Base-by-base conservation (phyloP, 2,113 vertebrate genomes). In the Spea multiplicata region DNA sequence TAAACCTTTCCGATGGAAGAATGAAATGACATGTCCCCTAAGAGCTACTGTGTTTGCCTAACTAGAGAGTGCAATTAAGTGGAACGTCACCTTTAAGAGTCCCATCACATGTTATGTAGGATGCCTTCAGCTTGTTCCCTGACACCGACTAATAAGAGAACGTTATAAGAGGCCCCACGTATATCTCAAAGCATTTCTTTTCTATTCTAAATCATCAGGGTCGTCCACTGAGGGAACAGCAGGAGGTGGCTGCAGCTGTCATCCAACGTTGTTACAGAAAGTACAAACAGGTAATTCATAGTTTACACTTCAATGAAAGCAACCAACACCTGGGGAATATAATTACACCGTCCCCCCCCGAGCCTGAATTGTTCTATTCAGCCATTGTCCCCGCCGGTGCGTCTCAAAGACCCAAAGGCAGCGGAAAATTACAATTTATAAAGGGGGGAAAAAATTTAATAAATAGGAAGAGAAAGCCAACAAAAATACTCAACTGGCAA, bases 231-330 rank as follows among this genome's bases (percentile, higher is more conserved):
- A 88, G 93, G 86, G 97, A 99, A 79, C 97, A 99, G 91, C 97
- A 99, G 77, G 96, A 99, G 87, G 96, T 99, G 84, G 97, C 97
- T 46, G 95, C 96, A 0, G 96, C 96, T 77, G 95, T 99, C 84
- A 98, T 99, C 88, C 97, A 99, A 86, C 95, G 97, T 80, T 99
- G 97, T 86, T 99, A 99, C 92, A 94, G 96, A 86, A 99, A 99
- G 87, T 99, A 99, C 83, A 99, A 97, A 88, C 97, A 99, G 97
- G 97, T 99, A 95, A 91, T 88, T 2, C 0, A 59, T 8, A 68
- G 3, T 66, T 1, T 14, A 5, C 4, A 9, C 17, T 67, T 44
- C 6, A 4, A 6, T 12, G 59, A 13, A 69, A 5, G 1, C 52
- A 1, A 45, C 0, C 0, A 1, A 0, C 0, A 0, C 0, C 7